A percentile compares a stretch with the other conserved stretches of the same genome.
These are phyloP conservation scores for Helogale parvula DNA, from an alignment of 2,113 vertebrate species.

Conservation along the genomic window DNA sequence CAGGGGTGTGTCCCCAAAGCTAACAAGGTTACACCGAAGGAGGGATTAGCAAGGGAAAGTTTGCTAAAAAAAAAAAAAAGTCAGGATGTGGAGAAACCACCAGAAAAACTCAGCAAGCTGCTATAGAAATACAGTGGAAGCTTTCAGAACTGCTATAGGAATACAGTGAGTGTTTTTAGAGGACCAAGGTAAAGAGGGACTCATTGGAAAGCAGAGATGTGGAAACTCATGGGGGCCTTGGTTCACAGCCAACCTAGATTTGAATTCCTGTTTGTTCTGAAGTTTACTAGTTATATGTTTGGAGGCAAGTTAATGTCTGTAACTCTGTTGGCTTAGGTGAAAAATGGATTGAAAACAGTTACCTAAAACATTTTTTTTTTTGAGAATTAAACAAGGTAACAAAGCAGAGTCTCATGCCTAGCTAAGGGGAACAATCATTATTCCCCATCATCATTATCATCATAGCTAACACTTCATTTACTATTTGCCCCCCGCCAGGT, in stretches of 20 bases:
- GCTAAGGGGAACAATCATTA: not conserved
- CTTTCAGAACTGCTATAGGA: conserved; percentile 45
- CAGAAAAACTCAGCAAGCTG: conserved; percentile 28
- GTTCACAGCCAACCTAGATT: not conserved
- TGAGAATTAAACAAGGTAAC: not conserved
- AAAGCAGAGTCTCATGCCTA: not conserved
- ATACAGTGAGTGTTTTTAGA: conserved; percentile 52
- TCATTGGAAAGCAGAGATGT: not conserved
- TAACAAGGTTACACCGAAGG: conserved; percentile 71
- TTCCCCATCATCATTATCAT: not conserved
- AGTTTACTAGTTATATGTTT: not conserved
- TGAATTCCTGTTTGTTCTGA: not conserved
- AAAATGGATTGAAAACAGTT: not conserved
- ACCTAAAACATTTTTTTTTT: not conserved
- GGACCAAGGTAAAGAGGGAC: not conserved
- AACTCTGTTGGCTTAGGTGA: not conserved
- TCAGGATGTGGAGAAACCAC: conserved; percentile 63
- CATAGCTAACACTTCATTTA: not conserved
- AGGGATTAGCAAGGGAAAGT: conserved; percentile 47
- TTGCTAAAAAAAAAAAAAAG: conserved; percentile 54
- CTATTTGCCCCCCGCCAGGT: not conserved
- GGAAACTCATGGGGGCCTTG: not conserved
- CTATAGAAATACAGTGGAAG: conserved; percentile 50
- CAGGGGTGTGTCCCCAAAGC: conserved; percentile 76
- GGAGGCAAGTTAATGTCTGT: not conserved